Evolutionary conservation across 1,140 invertebrate genomes (phyloP).

Genomic region (Sinella curviseta): DNA sequence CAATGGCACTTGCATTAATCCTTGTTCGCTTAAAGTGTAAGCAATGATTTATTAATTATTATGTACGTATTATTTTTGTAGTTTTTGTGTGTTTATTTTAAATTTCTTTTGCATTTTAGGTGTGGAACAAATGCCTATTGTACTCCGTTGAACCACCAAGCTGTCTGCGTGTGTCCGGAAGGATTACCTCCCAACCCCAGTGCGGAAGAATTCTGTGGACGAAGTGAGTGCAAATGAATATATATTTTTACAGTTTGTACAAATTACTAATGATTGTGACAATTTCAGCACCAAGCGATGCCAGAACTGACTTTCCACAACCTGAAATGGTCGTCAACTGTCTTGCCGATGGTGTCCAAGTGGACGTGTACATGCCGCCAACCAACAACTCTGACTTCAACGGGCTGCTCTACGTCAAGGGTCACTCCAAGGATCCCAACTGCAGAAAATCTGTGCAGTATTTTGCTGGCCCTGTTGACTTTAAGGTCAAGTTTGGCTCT

Average conservation of each 20-base stretch:
- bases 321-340: slow-evolving; percentile 81
- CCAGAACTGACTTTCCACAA: slow-evolving; percentile 77
- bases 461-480: slow-evolving; percentile 71
- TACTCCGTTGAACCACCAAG: slow-evolving; percentile 73
- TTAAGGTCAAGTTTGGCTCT: slow-evolving; percentile 87
- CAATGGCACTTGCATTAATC: slow-evolving; percentile 71
- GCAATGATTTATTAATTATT: too few relatives aligned
- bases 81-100: too few relatives aligned
- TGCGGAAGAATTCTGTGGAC: slow-evolving; percentile 66
- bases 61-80: too few relatives aligned
- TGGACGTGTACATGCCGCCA: slow-evolving; percentile 70
- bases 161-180: slow-evolving; percentile 70
- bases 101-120: too few relatives aligned
- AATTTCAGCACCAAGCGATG: slow-evolving; percentile 56
- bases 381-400: slow-evolving; percentile 74
- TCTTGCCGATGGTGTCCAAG: slow-evolving; percentile 85
- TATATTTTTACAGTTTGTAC: neutral
- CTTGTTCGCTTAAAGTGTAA: slow-evolving; percentile 67
- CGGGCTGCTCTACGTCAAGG: slow-evolving; percentile 89
- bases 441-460: slow-evolving; percentile 78
- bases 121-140: slow-evolving; percentile 79
- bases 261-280: neutral
- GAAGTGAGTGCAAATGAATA: slow-evolving; percentile 51
- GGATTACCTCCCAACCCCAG: neutral
- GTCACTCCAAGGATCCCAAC: slow-evolving; percentile 87